Evolutionary conservation across 2,888 invertebrate genomes (phyloP), one percentile per base, ranked within the genome.

Genomic region (Eilema caniola): DNA sequence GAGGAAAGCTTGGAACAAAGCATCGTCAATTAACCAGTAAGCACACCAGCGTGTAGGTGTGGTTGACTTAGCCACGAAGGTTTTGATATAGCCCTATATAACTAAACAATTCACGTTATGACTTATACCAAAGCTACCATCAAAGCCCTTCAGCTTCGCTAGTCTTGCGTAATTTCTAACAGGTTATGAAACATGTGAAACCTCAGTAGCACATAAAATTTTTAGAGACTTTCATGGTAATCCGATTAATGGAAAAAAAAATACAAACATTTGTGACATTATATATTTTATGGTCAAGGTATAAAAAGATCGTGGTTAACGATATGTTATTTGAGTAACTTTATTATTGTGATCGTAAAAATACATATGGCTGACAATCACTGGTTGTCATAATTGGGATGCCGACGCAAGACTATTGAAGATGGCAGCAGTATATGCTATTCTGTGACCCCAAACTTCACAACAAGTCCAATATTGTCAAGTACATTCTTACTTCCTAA

Each of bases 231-330:
- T 73, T 73, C 62, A 72, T n/a, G 67, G 67, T 75, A 75, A 76
- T 74, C 76, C 59, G 75, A 76, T 80, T 76, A 74, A 69, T 65
- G 20, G 60, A 25, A 72, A 67, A 66, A 67, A 72, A 59, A 68
- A 62, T 70, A 74, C 65, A 82, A 73, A 76, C 70, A 37, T 76
- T 25, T 80, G 65, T 64, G 69, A 76, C 68, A 56, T 37, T 65
- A 66, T 70, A 70, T 64, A 37, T 77, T 79, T 82, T 79, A 80
- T 72, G 76, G 69, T 69, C 71, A 37, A 73, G 70, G 71, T 72
- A 78, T 78, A 79, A 80, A 82, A 76, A 20, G 56, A 63, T 62
- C 41, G 14, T 67, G 66, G 59, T 66, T 59, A 60, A 66, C 33
- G 53, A 56, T 59, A 66, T 53, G 62, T 71, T 75, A 69, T 69